phyloP scores from a whole-genome alignment of 2,888 invertebrate genomes.

The Eupelmus urozonus region DNA sequence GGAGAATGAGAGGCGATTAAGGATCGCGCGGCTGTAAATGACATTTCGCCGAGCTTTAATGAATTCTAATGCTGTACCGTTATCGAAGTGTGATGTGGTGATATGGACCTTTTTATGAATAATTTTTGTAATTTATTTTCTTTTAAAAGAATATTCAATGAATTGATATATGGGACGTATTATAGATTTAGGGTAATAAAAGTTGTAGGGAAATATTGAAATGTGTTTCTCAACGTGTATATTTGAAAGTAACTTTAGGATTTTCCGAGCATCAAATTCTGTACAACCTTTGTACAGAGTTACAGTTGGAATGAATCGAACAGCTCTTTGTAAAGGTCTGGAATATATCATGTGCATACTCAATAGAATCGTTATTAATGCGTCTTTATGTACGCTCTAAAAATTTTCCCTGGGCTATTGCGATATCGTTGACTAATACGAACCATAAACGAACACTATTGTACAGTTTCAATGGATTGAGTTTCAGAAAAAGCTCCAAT shows the following conservation, averaged over 20 bases:
- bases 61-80: slow-evolving; percentile 24
- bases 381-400: neutral
- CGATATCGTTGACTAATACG: neutral
- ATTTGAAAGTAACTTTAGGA: neutral
- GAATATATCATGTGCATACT: slow-evolving; percentile 27
- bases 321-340: slow-evolving; percentile 18
- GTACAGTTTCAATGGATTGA: too few relatives aligned
- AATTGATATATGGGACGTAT: too few relatives aligned
- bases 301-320: slow-evolving; percentile 15
- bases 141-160: too few relatives aligned
- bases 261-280: too few relatives aligned
- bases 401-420: neutral
- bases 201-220: too few relatives aligned
- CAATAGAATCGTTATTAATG: slow-evolving; percentile 10
- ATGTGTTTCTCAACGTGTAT: too few relatives aligned
- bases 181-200: too few relatives aligned
- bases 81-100: slow-evolving; percentile 10
- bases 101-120: too few relatives aligned
- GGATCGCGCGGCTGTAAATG: slow-evolving; percentile 14
- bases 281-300: slow-evolving; percentile 22
- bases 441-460: too few relatives aligned
- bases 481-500: too few relatives aligned
- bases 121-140: too few relatives aligned
- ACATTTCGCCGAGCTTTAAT: slow-evolving; percentile 23
- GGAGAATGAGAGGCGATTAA: slow-evolving; percentile 2